Evolutionary conservation across 2,888 invertebrate genomes (phyloP).

Genomic region (Erynnis tages): DNA sequence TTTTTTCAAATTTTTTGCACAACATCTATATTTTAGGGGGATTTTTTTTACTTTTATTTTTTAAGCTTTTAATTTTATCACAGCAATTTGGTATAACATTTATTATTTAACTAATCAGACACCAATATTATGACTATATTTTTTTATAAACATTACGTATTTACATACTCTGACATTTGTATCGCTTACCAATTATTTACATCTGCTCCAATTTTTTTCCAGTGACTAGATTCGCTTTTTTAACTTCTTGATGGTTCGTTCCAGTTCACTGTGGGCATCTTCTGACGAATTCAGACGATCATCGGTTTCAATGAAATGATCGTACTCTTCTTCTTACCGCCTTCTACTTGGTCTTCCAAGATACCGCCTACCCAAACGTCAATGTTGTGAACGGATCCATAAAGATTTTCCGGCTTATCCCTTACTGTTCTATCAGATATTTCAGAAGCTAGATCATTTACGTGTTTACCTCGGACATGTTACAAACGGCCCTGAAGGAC

Average conservation of each 20-base stretch:
- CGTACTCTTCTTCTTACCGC: slow-evolving; percentile 77
- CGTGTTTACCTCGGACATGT: slow-evolving; percentile 87
- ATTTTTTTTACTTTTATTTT: slow-evolving; percentile 17
- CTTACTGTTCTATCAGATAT: slow-evolving; percentile 87
- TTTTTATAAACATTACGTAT: too few species aligned
- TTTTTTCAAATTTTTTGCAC: slow-evolving; percentile 11
- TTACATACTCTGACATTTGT: too few species aligned
- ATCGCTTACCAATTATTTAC: slow-evolving; percentile 28
- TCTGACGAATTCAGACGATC: slow-evolving; percentile 50
- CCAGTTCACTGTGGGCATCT: slow-evolving; percentile 44
- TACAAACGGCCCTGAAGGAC: slow-evolving; percentile 91
- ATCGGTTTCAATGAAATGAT: slow-evolving; percentile 37
- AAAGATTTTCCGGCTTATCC: slow-evolving; percentile 89
- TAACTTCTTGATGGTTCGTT: slow-evolving; percentile 45
- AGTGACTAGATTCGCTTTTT: slow-evolving; percentile 53
- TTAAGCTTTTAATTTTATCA: slow-evolving; percentile 18
- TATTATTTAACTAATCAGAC: background rate
- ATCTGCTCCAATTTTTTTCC: slow-evolving; percentile 53
- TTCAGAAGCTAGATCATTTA: slow-evolving; percentile 93
- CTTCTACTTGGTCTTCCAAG: slow-evolving; percentile 92
- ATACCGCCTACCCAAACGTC: slow-evolving; percentile 99
- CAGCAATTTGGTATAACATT: background rate
- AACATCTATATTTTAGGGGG: slow-evolving; percentile 18
- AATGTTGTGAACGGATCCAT: slow-evolving; percentile 97
- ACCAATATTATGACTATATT: background rate